Percentiles rank a stretch among this genome's conserved stretches.
These are phyloP conservation scores for Drosophila bifasciata DNA, from an alignment of 1,140 invertebrate species.

Conservation along the genomic window DNA sequence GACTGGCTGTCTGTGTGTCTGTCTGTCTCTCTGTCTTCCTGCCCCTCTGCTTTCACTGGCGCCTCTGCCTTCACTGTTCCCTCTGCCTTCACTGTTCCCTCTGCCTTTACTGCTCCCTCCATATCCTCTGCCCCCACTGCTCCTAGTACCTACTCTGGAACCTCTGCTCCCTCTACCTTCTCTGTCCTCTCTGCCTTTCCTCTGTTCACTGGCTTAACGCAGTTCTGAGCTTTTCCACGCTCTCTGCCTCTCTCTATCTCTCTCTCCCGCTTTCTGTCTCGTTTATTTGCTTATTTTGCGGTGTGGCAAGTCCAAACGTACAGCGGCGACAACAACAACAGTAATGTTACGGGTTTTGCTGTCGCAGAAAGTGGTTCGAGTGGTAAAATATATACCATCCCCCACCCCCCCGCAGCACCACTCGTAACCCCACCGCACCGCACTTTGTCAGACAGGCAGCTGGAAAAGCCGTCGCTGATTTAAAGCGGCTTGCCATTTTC, in stretches of 20 bases:
- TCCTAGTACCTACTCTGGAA: too few relatives aligned
- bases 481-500: constrained; percentile 65
- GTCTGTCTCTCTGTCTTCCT: too few relatives aligned
- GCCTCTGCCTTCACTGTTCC: too few relatives aligned
- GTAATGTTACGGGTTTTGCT: constrained; percentile 25
- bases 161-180: too few relatives aligned
- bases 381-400: background rate
- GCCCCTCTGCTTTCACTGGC: too few relatives aligned
- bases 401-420: background rate
- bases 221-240: constrained; percentile 15
- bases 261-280: too few relatives aligned
- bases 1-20: background rate
- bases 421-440: constrained; percentile 29
- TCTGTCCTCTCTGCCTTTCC: too few relatives aligned
- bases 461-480: constrained; percentile 61
- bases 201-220: constrained; percentile 12
- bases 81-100: constrained; percentile 15
- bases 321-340: constrained; percentile 33
- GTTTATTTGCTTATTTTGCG: constrained; percentile 55
- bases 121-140: too few relatives aligned
- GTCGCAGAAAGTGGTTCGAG: background rate
- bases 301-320: constrained; percentile 34
- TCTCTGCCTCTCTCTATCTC: background rate
- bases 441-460: constrained; percentile 65
- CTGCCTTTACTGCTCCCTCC: too few relatives aligned